A percentile compares a stretch with the other conserved stretches of the same genome.
phyloP scores from a whole-genome alignment of 2,888 invertebrate species.

The Phyllotreta striolata region DNA sequence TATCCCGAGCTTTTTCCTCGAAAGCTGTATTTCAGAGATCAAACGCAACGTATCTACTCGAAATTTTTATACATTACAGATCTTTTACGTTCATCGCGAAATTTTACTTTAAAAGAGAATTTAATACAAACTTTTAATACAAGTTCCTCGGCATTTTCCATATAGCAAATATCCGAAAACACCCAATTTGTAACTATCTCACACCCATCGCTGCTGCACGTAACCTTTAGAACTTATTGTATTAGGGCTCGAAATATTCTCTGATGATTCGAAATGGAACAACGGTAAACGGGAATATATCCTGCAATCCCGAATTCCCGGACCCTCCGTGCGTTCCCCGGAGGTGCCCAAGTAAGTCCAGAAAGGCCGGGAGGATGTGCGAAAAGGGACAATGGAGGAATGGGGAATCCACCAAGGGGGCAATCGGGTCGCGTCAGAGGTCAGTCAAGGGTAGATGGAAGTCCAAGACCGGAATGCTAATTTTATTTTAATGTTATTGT shows the following conservation, averaged over 20 bases:
- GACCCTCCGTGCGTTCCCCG: neutral
- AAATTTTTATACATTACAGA: slow-evolving; percentile 21
- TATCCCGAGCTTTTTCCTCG: slow-evolving; percentile 24
- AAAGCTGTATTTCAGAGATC: slow-evolving; percentile 18
- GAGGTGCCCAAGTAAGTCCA: slow-evolving; percentile 12
- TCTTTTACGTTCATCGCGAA: slow-evolving; percentile 15
- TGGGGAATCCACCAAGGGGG: slow-evolving; percentile 14
- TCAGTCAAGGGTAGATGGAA: neutral
- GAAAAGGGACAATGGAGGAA: slow-evolving; percentile 7
- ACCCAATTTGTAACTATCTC: slow-evolving; percentile 11
- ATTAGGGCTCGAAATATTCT: slow-evolving; percentile 12
- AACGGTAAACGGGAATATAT: slow-evolving; percentile 13
- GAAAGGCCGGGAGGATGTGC: slow-evolving; percentile 2
- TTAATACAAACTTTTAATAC: slow-evolving; percentile 2
- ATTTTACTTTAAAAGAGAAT: slow-evolving; percentile 8
- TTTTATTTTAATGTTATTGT: slow-evolving; percentile 6
- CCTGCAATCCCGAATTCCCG: slow-evolving; percentile 7
- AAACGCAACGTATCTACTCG: slow-evolving; percentile 16
- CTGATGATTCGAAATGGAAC: slow-evolving; percentile 8
- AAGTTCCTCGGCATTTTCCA: neutral
- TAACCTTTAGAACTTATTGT: slow-evolving; percentile 17
- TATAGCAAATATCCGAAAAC: neutral
- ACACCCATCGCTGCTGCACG: slow-evolving; percentile 1
- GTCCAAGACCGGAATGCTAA: slow-evolving; percentile 1
- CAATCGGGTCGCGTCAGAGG: slow-evolving; percentile 16